Evolutionary conservation across 2,113 vertebrate genomes (phyloP).

Genomic region (Nothocercus nigrocapillus): DNA sequence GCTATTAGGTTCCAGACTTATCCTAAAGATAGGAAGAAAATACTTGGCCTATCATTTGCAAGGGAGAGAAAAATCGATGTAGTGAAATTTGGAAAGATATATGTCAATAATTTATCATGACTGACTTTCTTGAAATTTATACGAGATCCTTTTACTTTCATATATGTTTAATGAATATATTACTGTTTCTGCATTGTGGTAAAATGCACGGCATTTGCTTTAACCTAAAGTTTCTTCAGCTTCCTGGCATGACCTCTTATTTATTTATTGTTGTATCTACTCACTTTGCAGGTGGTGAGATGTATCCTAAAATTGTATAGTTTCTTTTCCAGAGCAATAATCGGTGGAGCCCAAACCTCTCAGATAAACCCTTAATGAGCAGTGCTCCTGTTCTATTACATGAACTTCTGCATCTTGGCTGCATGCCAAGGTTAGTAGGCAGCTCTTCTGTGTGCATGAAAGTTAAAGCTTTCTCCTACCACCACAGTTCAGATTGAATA

Average conservation of each 20-base stretch:
- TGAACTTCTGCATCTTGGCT: neutral
- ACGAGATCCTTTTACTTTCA: neutral
- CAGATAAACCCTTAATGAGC: neutral
- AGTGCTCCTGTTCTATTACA: neutral
- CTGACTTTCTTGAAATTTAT: neutral
- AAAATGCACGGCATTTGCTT: neutral
- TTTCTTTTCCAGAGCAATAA: neutral
- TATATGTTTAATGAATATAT: neutral
- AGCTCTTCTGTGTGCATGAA: neutral
- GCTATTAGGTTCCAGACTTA: neutral
- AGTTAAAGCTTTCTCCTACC: neutral
- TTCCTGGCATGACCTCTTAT: neutral
- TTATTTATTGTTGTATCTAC: neutral
- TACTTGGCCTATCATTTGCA: neutral
- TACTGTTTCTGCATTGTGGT: neutral
- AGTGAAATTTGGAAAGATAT: neutral
- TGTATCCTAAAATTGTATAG: neutral
- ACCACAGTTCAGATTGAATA: neutral
- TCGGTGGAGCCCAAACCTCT: neutral
- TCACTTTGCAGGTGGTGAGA: neutral
- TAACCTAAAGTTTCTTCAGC: neutral
- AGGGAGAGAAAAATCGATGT: neutral
- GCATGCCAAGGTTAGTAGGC: neutral
- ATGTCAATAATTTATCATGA: neutral
- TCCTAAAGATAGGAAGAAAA: neutral